Base-by-base conservation (phyloP, 2,797 vertebrate species). In the Aplochiton taeniatus region DNA sequence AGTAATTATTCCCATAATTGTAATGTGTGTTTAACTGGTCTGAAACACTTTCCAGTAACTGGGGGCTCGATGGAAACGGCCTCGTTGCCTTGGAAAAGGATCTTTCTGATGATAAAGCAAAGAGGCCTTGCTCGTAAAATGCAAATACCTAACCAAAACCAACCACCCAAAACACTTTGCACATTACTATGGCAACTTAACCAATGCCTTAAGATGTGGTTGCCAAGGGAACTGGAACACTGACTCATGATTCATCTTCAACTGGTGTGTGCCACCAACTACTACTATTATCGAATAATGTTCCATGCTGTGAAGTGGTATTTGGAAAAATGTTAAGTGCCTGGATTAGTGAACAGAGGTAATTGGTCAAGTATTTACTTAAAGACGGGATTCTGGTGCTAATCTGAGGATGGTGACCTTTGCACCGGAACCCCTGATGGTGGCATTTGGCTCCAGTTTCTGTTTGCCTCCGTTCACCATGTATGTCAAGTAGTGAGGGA, bases 81-180 rank as follows among this genome's bases (percentile, higher is more conserved):
- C 17, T 7, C 11, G 31, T 51, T 66, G 55, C 55, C 42, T 50
- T 17, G n/a, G 41, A 16, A 51, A 12, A n/a, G n/a, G 17, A 19
- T 5, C 41, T 51, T 49, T 66, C 18, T 41, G 43, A 74, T 69
- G 70, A 77, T 58, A 55, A 60, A 62, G 50, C 44, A 56, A 61
- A 69, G 61, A 58, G 17, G 16, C 63, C 53, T 42, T 16, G 8
- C 46, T 66, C 67, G 49, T 55, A 62, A 64, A 56, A 61, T 48
- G 8, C 9, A 4, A 43, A 16, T 31, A 6, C 9, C 44, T 31
- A 31, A 46, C 66, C 41, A 31, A 52, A 58, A 20, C 41, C 42
- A 45, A 20, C 31, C 31, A 46, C 67, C 42, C 70, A 69, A 77
- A 86, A 83, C 72, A 80, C 77, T 62, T 60, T 46, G 60, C 11